These are phyloP conservation scores for Neomicropteryx cornuta DNA, from an alignment of 1,140 invertebrate genomes.

Conservation along the genomic window DNA sequence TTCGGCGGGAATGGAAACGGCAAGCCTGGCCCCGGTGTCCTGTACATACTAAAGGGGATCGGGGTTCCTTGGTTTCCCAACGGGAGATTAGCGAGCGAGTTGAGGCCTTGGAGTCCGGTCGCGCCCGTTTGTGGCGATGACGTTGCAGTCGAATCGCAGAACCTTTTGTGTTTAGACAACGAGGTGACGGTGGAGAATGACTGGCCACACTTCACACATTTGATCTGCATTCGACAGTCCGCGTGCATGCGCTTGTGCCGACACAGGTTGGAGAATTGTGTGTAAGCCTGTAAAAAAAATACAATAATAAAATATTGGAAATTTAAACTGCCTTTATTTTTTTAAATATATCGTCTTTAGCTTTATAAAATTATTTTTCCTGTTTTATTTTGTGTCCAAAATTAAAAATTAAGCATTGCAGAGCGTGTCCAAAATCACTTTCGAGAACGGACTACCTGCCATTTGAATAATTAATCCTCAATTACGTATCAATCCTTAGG, in stretches of 20 bases:
- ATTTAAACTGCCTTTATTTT: no score
- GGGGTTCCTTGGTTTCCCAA: constrained; percentile 33
- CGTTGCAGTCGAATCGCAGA: constrained; percentile 59
- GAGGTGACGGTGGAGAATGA: constrained; percentile 82
- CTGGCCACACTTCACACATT: constrained; percentile 87
- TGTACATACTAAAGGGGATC: constrained; percentile 60
- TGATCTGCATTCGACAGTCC: constrained; percentile 76
- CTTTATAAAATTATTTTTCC: no score
- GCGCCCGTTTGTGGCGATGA: constrained; percentile 33
- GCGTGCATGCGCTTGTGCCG: constrained; percentile 98
- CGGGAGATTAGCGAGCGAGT: constrained; percentile 30
- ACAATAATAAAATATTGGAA: constrained; percentile 11
- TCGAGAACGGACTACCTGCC: no score
- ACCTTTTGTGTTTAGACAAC: constrained; percentile 72
- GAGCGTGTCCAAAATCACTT: no score
- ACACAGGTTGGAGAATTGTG: constrained; percentile 99
- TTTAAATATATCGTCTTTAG: no score
- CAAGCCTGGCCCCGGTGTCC: constrained; percentile 31
- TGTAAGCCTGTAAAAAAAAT: constrained; percentile 78
- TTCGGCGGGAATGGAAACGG: constrained; percentile 49
- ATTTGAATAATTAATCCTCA: no score
- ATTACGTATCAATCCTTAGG: no score
- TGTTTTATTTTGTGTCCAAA: no score
- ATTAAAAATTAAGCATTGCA: no score
- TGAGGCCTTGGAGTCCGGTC: constrained; percentile 34